phyloP scores from a whole-genome alignment of 2,113 vertebrate genomes.

The Athene cunicularia region DNA sequence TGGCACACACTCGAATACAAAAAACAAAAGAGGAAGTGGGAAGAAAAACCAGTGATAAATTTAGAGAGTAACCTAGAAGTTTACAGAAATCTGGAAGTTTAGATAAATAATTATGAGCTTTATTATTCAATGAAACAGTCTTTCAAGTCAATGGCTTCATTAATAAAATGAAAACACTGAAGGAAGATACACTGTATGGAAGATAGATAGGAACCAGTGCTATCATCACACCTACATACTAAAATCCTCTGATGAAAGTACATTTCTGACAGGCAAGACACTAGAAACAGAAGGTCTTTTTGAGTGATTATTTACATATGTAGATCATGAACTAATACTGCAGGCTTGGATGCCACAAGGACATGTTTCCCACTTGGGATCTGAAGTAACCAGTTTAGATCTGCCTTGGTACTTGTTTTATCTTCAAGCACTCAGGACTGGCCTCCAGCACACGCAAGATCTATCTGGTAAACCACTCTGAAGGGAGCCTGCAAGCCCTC shows the following conservation, averaged over 20 bases:
- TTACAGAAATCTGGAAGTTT: background rate
- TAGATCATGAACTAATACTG: background rate
- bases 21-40: background rate
- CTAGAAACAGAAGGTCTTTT: background rate
- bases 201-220: background rate
- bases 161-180: background rate
- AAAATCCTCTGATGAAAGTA: background rate
- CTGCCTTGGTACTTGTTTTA: background rate
- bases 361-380: background rate
- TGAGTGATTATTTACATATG: background rate
- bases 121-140: background rate
- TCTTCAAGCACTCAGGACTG: background rate
- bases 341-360: background rate
- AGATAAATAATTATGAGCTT: background rate
- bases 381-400: background rate
- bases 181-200: background rate
- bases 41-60: background rate
- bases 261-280: background rate
- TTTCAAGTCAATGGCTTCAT: background rate
- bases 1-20: background rate
- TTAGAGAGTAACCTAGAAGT: background rate
- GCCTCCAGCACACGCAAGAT: no score
- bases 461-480: background rate
- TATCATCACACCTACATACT: background rate
- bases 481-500: background rate